Percentiles rank a stretch among this genome's conserved stretches.
phyloP scores from a whole-genome alignment of 2,113 vertebrate species.

The Hippocampus mohnikei region DNA sequence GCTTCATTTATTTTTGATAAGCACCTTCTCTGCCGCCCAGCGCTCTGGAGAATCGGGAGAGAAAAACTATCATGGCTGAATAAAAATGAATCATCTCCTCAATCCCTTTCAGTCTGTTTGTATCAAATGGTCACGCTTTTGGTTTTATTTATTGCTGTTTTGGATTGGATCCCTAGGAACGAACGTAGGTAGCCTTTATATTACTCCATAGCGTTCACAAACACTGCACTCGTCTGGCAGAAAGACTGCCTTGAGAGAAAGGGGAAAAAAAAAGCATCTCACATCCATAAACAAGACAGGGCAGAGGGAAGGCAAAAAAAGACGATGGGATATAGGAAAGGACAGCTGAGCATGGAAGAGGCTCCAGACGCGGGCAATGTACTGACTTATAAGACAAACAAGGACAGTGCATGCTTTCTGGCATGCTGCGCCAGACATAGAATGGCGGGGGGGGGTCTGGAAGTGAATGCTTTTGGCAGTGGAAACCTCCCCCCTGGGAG shows the following conservation, averaged over 20 bases:
- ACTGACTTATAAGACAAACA: slow-evolving; percentile 51
- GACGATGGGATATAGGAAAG: neutral
- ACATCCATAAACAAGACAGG: neutral
- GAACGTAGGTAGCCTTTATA: neutral
- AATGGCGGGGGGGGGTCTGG: slow-evolving; percentile 1
- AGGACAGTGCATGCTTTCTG: slow-evolving; percentile 49
- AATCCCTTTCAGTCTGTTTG: slow-evolving; percentile 5
- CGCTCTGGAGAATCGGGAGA: slow-evolving; percentile 20
- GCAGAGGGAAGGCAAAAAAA: neutral
- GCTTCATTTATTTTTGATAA: slow-evolving; percentile 53
- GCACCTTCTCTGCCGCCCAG: slow-evolving; percentile 30
- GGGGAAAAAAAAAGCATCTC: slow-evolving; percentile 25
- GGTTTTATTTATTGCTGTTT: slow-evolving; percentile 5
- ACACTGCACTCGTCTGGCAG: slow-evolving; percentile 7
- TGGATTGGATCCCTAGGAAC: neutral
- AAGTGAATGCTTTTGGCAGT: slow-evolving; percentile 67
- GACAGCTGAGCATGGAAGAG: slow-evolving; percentile 1
- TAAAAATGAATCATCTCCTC: neutral
- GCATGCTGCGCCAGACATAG: slow-evolving; percentile 49
- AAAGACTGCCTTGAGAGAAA: slow-evolving; percentile 38
- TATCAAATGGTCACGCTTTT: neutral
- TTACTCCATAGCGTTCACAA: slow-evolving; percentile 10
- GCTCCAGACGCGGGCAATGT: slow-evolving; percentile 11
- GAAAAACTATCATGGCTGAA: slow-evolving; percentile 8
- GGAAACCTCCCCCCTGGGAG: slow-evolving; percentile 26